A percentile compares a stretch with the other conserved stretches of the same genome.
These are phyloP conservation scores for Chrysogorgia sp. DNA, from an alignment of 92 coral and sea anemone species.

Conservation along the genomic window DNA sequence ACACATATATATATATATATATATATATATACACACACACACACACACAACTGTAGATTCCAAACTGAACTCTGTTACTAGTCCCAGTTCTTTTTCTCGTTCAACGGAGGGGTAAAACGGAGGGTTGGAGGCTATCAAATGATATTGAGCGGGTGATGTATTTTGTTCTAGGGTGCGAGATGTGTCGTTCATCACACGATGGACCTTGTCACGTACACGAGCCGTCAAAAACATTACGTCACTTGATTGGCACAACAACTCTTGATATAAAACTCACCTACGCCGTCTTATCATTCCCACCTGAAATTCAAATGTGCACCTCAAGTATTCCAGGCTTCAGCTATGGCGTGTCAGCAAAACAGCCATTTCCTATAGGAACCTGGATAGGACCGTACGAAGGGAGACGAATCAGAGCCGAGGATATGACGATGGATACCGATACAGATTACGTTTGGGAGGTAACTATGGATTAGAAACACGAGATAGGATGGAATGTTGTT, in stretches of 20 bases:
- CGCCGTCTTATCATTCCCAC: slow-evolving; percentile 82
- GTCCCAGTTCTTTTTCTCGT: background rate
- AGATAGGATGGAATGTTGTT: background rate
- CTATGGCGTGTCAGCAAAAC: slow-evolving; percentile 87
- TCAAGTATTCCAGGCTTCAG: slow-evolving; percentile 87
- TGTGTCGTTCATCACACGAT: slow-evolving; percentile 6
- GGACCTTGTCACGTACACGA: background rate
- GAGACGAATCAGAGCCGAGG: slow-evolving; percentile 66
- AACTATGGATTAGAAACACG: background rate
- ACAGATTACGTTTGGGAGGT: slow-evolving; percentile 99
- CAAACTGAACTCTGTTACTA: background rate
- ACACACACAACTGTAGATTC: too few species aligned
- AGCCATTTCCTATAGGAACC: slow-evolving; percentile 84
- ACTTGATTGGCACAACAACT: slow-evolving; percentile 31
- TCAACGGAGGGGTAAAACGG: background rate
- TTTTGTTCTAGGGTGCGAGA: slow-evolving; percentile 25
- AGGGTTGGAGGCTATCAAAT: background rate
- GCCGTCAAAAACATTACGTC: slow-evolving; percentile 28
- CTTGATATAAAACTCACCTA: slow-evolving; percentile 55
- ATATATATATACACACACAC: too few species aligned
- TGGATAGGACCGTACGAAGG: slow-evolving; percentile 99
- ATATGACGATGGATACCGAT: slow-evolving; percentile 63
- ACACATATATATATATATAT: too few species aligned
- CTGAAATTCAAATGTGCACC: slow-evolving; percentile 82
- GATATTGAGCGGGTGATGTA: background rate